Percentiles rank a stretch among this genome's conserved stretches.
Evolutionary conservation across 2,797 vertebrate species (phyloP).

Genomic region (Etheostoma perlongum): DNA sequence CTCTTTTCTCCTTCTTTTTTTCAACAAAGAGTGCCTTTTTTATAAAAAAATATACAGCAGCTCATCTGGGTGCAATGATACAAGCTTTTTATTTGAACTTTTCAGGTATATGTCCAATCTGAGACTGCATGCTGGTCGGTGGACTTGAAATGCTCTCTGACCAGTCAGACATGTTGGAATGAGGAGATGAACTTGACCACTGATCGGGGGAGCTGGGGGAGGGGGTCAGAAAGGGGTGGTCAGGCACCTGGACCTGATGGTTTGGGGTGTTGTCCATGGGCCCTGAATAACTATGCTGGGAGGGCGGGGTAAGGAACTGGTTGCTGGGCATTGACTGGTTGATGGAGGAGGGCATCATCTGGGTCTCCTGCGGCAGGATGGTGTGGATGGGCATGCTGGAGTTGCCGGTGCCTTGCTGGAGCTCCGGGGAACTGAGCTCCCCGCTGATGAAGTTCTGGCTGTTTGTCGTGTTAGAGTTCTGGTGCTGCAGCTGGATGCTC

Average conservation of each 20-base stretch:
- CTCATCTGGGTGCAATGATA: constrained; percentile 53
- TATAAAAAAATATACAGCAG: constrained; percentile 71
- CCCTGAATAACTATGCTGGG: constrained; percentile 95
- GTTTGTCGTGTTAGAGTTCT: constrained; percentile 81
- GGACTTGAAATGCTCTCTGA: constrained; percentile 98
- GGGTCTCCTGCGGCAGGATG: constrained; percentile 92
- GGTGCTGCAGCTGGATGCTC: constrained; percentile 87
- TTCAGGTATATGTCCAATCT: constrained; percentile 93
- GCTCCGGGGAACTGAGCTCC: constrained; percentile 90
- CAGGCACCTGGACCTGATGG: constrained; percentile 95
- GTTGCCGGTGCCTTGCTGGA: constrained; percentile 86
- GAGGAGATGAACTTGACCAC: constrained; percentile 98
- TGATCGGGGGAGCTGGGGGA: constrained; percentile 98
- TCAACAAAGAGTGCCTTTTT: constrained; percentile 60
- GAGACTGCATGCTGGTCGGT: constrained; percentile 94
- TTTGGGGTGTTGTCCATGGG: constrained; percentile 95
- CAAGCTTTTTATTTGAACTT: constrained; percentile 89
- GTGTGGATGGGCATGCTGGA: constrained; percentile 89
- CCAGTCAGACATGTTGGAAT: constrained; percentile 99
- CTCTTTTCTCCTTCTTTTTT: constrained; percentile 50
- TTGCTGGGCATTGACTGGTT: constrained; percentile 91
- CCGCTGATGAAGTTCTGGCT: constrained; percentile 89
- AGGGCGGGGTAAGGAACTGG: constrained; percentile 97
- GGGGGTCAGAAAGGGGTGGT: constrained; percentile 97
- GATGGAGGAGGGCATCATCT: constrained; percentile 89